These are phyloP conservation scores for Sander lucioperca DNA, from an alignment of 2,113 vertebrate genomes.

Conservation along the genomic window DNA sequence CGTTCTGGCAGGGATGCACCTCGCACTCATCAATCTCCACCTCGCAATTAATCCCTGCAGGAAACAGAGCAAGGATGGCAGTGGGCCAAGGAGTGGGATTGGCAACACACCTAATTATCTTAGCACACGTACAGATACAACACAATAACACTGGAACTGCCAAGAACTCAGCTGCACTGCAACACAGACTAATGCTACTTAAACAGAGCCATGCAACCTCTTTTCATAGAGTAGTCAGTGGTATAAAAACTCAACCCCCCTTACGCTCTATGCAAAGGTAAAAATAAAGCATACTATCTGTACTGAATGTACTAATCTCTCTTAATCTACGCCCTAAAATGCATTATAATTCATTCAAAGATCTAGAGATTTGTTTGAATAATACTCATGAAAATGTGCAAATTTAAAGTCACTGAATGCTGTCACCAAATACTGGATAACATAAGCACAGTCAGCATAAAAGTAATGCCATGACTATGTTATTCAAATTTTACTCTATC, in stretches of 20 bases:
- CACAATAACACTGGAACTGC: conserved; percentile 8
- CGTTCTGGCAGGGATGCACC: conserved; percentile 89
- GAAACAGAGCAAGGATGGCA: conserved; percentile 12
- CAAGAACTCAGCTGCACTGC: conserved; percentile 14
- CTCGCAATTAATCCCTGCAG: conserved; percentile 92
- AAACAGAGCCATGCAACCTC: conserved; percentile 3
- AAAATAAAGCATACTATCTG: neutral
- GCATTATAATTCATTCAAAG: neutral
- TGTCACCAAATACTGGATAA: neutral
- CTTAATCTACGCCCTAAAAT: neutral
- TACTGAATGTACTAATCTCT: neutral
- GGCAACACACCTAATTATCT: conserved; percentile 21
- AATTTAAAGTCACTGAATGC: neutral
- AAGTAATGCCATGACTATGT: neutral
- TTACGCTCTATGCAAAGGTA: too few relatives aligned
- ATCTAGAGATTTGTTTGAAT: neutral
- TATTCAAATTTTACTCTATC: neutral
- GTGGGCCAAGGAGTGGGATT: conserved; percentile 28
- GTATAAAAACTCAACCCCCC: neutral
- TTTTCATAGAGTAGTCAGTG: too few relatives aligned
- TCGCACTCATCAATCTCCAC: conserved; percentile 93
- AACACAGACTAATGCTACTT: conserved; percentile 13
- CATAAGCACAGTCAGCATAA: neutral
- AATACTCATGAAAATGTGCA: neutral
- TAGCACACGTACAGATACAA: conserved; percentile 22